phyloP scores from a whole-genome alignment of 2,113 vertebrate genomes.

The Paradisaea rubra region DNA sequence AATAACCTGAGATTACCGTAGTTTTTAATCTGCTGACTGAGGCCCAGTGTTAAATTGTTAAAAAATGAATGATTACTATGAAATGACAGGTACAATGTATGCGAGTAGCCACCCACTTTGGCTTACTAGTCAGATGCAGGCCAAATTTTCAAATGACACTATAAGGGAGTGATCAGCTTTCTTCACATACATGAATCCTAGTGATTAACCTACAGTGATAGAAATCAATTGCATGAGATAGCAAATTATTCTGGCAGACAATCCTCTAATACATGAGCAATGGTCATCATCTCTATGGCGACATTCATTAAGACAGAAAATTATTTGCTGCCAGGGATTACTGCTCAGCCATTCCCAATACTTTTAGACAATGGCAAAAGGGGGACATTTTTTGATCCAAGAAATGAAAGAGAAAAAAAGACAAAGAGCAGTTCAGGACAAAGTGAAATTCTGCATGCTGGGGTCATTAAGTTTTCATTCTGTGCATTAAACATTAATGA shows the following conservation, averaged over 20 bases:
- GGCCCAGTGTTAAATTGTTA: neutral
- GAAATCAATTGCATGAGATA: neutral
- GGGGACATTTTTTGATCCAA: neutral
- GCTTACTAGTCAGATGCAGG: neutral
- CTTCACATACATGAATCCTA: neutral
- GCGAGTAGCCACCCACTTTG: neutral
- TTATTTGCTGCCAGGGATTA: neutral
- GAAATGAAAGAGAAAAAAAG: neutral
- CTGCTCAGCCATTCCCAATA: neutral
- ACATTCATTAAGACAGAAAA: slow-evolving; percentile 10
- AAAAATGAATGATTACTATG: neutral
- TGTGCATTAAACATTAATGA: slow-evolving; percentile 64
- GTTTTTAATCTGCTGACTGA: neutral
- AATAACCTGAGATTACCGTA: neutral
- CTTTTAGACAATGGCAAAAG: slow-evolving; percentile 5
- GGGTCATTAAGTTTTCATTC: slow-evolving; percentile 67
- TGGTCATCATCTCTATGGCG: neutral
- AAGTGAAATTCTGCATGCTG: slow-evolving; percentile 13
- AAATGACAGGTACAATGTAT: neutral
- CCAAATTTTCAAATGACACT: neutral
- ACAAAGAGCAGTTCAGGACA: neutral
- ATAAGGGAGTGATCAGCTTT: neutral
- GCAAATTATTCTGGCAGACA: neutral
- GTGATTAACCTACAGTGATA: neutral
- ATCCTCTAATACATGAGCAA: neutral